phyloP scores from a whole-genome alignment of 35 echinoderm and acorn worm genomes.

The Stichopus chloronotus region DNA sequence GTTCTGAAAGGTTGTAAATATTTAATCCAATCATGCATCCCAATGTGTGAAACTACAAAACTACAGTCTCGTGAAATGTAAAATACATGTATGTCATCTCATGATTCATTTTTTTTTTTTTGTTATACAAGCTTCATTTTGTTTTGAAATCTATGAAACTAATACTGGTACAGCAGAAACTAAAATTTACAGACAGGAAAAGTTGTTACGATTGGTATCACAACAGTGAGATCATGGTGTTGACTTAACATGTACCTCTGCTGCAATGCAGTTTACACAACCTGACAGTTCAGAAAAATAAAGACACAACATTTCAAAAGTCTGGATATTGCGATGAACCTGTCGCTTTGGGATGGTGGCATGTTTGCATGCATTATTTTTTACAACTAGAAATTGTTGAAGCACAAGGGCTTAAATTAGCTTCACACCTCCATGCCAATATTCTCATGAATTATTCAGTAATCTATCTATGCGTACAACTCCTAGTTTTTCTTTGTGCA shows the following conservation, averaged over 20 bases:
- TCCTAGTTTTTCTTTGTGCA: not conserved
- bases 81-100: too few species aligned
- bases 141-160: too few species aligned
- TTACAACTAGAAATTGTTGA: slow-evolving; percentile 13
- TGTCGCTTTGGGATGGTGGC: slow-evolving; percentile 12
- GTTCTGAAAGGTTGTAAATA: too few species aligned
- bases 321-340: not conserved
- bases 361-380: slow-evolving; percentile 11
- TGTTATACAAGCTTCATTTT: too few species aligned
- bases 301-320: not conserved
- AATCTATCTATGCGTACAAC: slow-evolving; percentile 7
- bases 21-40: too few species aligned
- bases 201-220: not conserved
- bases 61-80: too few species aligned
- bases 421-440: slow-evolving; percentile 13
- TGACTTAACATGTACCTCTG: not conserved
- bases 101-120: too few species aligned
- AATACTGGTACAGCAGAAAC: too few species aligned
- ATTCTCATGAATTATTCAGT: slow-evolving; percentile 10
- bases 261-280: not conserved
- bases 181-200: too few species aligned
- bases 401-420: slow-evolving; percentile 20
- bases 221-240: not conserved
- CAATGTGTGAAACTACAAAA: too few species aligned
- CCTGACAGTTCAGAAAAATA: not conserved